Base-by-base conservation (phyloP, 1,140 invertebrate species). In the Eufriesea mexicana region DNA sequence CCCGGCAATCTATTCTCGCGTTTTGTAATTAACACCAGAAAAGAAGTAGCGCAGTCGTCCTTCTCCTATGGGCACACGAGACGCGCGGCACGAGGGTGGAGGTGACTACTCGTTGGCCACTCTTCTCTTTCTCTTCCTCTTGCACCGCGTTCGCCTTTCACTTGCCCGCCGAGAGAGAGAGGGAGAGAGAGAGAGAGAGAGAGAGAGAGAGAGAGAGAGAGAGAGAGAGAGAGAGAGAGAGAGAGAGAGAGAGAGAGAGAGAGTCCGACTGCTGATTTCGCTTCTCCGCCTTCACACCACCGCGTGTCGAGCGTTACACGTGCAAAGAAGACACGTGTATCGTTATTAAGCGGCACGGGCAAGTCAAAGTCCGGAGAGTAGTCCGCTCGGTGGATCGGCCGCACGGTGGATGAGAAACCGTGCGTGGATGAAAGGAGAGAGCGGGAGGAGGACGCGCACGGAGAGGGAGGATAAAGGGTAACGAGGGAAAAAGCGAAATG, bases 11-110 rank as follows among this genome's bases (percentile, higher is more conserved):
- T 93, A 91, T 94, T 91, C 91, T 91, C 92, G 91, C 90, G 89
- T 93, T 93, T 92, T 91, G 92, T 92, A 93, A 94, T 94, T 94
- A 93, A 93, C 91, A 90, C 91, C 84, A 85, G 83, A 85, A 88
- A 90, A 90, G 90, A 90, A 91, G 90, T 91, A 89, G 83, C 83
- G 80, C 70, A 82, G 88, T 81, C 79, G 76, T 87, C 74, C 77
- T 73, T 84, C 88, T 85, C 75, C 83, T 79, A 83, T 72, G 84
- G 86, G 76, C 86, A 80, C 86, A 80, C 75, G 70, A 73, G 84
- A 64, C 67, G 45, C 68, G 25, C 62, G 79, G 70, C 78, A 85
- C 77, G 79, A 62, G 67, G 83, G 83, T 81, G 76, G 83, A 77
- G 73, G 86, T 59, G 70, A 80, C 75, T 74, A 83, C 68, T 67